These are phyloP conservation scores for Hybos culiciformis DNA, from an alignment of 2,888 invertebrate species.

Conservation along the genomic window DNA sequence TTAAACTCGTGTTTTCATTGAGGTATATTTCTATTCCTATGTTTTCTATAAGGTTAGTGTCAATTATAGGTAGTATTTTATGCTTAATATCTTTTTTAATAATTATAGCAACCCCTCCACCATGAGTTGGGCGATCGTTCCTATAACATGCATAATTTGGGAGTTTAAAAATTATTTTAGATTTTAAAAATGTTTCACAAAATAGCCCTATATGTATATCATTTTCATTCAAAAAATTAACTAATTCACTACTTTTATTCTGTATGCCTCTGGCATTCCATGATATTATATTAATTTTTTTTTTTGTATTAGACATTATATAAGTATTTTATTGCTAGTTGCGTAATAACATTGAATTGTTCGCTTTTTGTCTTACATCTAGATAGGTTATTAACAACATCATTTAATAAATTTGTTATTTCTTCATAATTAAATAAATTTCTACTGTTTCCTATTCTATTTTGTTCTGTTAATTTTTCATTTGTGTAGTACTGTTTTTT, in stretches of 20 bases:
- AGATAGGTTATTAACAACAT: no score
- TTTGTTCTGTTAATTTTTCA: no score
- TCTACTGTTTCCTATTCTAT: no score
- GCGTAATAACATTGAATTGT: no score
- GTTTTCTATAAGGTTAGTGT: constrained; percentile 1
- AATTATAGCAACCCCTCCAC: constrained; percentile 4
- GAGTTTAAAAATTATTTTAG: not conserved
- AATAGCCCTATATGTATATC: constrained; percentile 1
- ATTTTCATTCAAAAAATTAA: not conserved
- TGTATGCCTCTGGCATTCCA: no score
- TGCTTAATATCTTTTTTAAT: not conserved
- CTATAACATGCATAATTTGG: constrained; percentile 1
- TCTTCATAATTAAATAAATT: no score
- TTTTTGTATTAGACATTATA: no score
- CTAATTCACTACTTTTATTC: constrained; percentile 1
- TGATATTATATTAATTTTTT: no score
- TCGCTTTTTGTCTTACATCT: no score
- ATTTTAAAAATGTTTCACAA: constrained; percentile 1
- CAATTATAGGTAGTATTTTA: not conserved
- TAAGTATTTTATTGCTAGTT: no score
- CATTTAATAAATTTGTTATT: no score
- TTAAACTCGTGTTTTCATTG: not conserved
- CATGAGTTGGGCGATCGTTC: not conserved
- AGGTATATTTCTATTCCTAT: not conserved
- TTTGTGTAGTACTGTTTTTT: no score